Percentiles rank a stretch among this genome's conserved stretches.
Evolutionary conservation across 2,888 invertebrate species (phyloP).

Genomic region (Ferdinandea cuprea): DNA sequence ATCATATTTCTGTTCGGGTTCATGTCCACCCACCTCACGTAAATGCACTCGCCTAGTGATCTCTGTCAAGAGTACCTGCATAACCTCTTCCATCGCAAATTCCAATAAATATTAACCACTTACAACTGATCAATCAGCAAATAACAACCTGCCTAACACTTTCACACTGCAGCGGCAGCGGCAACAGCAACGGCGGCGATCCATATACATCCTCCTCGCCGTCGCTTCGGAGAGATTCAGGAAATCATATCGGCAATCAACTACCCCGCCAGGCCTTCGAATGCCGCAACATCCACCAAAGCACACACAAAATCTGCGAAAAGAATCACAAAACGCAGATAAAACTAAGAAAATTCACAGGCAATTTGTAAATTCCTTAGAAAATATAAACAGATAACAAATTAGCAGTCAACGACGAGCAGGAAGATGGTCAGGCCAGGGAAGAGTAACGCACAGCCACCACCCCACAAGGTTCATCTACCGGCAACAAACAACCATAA

Average conservation of each 20-base stretch:
- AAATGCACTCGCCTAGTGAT: conserved; percentile 53
- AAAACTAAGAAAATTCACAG: conserved; percentile 73
- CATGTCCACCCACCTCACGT: conserved; percentile 66
- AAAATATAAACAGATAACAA: conserved; percentile 75
- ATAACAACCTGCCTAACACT: conserved; percentile 71
- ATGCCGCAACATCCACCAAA: not conserved
- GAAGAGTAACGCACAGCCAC: conserved; percentile 67
- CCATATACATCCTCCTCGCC: conserved; percentile 22
- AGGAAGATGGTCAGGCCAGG: conserved; percentile 26
- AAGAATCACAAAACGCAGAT: conserved; percentile 63
- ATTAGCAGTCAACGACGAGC: conserved; percentile 67
- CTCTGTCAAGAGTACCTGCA: not conserved
- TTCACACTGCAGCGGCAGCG: conserved; percentile 53
- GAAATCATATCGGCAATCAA: conserved; percentile 66
- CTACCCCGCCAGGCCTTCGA: conserved; percentile 13
- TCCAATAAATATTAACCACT: conserved; percentile 69
- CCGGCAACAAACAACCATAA: conserved; percentile 1
- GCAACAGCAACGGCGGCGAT: conserved; percentile 22
- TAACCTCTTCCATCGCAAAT: conserved; percentile 22
- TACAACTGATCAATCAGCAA: conserved; percentile 72
- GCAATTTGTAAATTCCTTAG: conserved; percentile 75
- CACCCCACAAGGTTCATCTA: conserved; percentile 42
- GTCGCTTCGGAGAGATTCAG: conserved; percentile 8
- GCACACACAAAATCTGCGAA: conserved; percentile 33
- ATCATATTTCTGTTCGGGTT: conserved; percentile 37